Base-by-base conservation (phyloP, 2,888 invertebrate genomes). In the Heliconius erato region DNA sequence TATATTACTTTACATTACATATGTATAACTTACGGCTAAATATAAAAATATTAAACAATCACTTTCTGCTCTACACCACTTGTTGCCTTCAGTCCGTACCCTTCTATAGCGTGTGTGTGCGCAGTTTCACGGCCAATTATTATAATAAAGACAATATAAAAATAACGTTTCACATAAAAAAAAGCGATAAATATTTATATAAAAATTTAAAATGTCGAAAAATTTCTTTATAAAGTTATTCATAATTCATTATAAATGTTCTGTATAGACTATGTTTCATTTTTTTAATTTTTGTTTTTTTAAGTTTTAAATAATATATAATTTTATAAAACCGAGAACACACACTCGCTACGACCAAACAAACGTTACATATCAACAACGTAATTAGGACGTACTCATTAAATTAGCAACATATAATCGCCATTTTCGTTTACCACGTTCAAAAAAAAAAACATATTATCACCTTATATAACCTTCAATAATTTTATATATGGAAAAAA, bases 21-120 rank as follows among this genome's bases (percentile, higher is more conserved):
- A 74, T 83, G 93, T 92, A 92, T 93, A 90, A 90, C 95, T 95
- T 95, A 95, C 80, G 79, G 83, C 92, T 95, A 95, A 91, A 94
- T 95, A 95, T 91, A 95, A 95, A 95, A 95, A 95, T 95, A 95
- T 95, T 91, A 88, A 92, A 94, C 93, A 90, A 91, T 91, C 88
- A 92, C 90, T 90, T 90, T 86, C 87, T 87, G 87, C 87, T 88
- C 87, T 85, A 84, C 85, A 87, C 88, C 86, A 86, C 86, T 85
- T 88, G 89, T 88, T 89, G 90, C 89, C 87, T 83, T 85, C 86
- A 78, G 88, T 87, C 85, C 89, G 88, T 87, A 82, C 89, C 90
- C 86, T 90, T 88, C 89, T 86, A 67, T 72, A 63, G 28, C 82
- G 65, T 74, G 76, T 85, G 80, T 83, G 84, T 77, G 71, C 78